These are phyloP conservation scores for Brachypteracias leptosomus DNA, from an alignment of 2,113 vertebrate species.

Conservation along the genomic window DNA sequence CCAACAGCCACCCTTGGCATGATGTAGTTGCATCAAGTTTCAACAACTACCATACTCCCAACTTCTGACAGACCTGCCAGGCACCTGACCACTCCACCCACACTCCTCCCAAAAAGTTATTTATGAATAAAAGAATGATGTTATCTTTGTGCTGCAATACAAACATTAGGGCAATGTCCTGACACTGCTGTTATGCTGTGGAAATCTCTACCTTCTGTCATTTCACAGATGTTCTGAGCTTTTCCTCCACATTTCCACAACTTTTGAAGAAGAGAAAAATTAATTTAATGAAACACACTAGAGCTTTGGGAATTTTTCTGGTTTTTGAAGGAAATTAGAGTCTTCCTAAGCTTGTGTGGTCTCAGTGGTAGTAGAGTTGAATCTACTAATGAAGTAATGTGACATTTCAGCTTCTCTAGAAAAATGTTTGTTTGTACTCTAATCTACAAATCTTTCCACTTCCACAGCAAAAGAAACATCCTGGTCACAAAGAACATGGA, in stretches of 20 bases:
- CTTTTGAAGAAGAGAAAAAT: not conserved
- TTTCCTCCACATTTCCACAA: not conserved
- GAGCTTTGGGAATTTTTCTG: not conserved
- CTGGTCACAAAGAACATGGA: accelerated
- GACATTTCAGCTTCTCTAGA: not conserved
- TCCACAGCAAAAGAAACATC: not conserved
- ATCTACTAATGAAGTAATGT: not conserved
- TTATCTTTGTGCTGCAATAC: not conserved
- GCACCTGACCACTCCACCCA: conserved; percentile 3
- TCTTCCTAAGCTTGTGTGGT: not conserved
- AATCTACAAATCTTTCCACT: not conserved
- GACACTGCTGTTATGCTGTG: not conserved
- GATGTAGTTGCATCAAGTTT: not conserved
- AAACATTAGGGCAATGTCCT: not conserved
- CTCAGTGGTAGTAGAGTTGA: not conserved
- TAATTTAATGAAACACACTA: not conserved
- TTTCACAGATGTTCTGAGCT: not conserved
- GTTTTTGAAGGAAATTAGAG: not conserved
- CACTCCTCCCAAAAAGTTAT: not conserved
- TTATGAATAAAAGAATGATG: not conserved
- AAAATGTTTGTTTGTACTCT: not conserved
- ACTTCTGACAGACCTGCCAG: not conserved
- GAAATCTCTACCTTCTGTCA: not conserved
- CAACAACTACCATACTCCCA: not conserved
- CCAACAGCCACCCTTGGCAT: not conserved